Evolutionary conservation across 2,888 invertebrate species (phyloP).

Genomic region (Sinopyrophorus schimmeli): DNA sequence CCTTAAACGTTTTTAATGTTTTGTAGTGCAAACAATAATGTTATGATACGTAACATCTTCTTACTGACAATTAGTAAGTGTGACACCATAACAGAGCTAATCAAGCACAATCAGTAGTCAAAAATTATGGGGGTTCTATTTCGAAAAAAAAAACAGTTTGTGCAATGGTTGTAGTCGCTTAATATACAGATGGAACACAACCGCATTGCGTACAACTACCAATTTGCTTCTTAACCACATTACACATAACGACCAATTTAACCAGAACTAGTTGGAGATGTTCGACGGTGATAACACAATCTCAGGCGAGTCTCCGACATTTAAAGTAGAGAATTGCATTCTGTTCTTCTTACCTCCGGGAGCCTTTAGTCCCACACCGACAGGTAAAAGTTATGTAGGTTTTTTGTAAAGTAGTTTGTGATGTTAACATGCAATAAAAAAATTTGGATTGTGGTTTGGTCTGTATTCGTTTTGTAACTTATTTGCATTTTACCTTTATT

Average conservation of each 20-base stretch:
- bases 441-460: slow-evolving; percentile 45
- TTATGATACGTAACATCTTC: too few relatives aligned
- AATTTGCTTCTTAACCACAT: slow-evolving; percentile 31
- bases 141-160: too few relatives aligned
- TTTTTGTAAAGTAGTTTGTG: slow-evolving; percentile 51
- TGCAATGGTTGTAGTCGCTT: slow-evolving; percentile 15
- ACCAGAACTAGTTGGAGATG: slow-evolving; percentile 44
- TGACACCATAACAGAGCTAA: too few relatives aligned
- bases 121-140: too few relatives aligned
- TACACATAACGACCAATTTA: slow-evolving; percentile 34
- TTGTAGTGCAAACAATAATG: too few relatives aligned
- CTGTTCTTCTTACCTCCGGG: slow-evolving; percentile 46
- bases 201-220: slow-evolving; percentile 28
- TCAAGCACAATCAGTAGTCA: too few relatives aligned
- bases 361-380: slow-evolving; percentile 47
- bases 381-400: slow-evolving; percentile 48
- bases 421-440: slow-evolving; percentile 54
- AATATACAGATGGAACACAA: slow-evolving; percentile 13
- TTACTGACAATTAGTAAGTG: too few relatives aligned
- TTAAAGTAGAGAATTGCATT: slow-evolving; percentile 48
- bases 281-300: slow-evolving; percentile 52
- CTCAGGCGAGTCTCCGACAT: slow-evolving; percentile 47
- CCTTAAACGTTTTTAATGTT: too few relatives aligned
- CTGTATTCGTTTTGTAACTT: slow-evolving; percentile 46
- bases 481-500: slow-evolving; percentile 53